phyloP scores from a whole-genome alignment of 2,113 vertebrate genomes.

The Psittacus erithacus region DNA sequence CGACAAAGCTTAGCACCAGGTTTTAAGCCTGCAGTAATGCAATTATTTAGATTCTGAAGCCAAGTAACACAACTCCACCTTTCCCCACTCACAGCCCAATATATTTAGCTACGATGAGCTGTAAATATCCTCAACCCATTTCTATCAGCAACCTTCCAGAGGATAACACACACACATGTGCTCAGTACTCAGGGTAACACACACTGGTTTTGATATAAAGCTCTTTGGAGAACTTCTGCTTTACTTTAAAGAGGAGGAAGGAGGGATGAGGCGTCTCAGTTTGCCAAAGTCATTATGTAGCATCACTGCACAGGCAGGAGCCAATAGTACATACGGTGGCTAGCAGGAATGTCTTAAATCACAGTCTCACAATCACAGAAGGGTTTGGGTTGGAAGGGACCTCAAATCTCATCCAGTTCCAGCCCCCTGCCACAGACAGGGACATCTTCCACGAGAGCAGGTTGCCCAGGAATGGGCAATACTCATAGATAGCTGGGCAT shows the following conservation, averaged over 20 bases:
- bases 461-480: neutral
- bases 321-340: neutral
- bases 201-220: fast-evolving
- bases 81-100: neutral
- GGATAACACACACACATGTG: fast-evolving
- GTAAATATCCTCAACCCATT: fast-evolving
- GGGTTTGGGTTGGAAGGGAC: neutral
- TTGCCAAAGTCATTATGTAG: neutral
- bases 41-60: neutral
- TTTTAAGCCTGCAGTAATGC: fast-evolving
- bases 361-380: neutral
- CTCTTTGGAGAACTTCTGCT: neutral
- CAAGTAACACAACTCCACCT: fast-evolving
- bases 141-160: neutral
- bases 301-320: neutral
- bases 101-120: fast-evolving
- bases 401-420: neutral
- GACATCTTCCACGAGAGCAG: neutral
- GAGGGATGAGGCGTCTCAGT: neutral
- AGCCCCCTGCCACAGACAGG: neutral
- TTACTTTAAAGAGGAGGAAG: neutral
- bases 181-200: fast-evolving
- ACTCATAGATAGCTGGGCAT: fast-evolving
- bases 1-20: fast-evolving
- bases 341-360: neutral